Evolutionary conservation across 2,888 invertebrate species (phyloP).

Genomic region (Synanthedon tipuliformis): DNA sequence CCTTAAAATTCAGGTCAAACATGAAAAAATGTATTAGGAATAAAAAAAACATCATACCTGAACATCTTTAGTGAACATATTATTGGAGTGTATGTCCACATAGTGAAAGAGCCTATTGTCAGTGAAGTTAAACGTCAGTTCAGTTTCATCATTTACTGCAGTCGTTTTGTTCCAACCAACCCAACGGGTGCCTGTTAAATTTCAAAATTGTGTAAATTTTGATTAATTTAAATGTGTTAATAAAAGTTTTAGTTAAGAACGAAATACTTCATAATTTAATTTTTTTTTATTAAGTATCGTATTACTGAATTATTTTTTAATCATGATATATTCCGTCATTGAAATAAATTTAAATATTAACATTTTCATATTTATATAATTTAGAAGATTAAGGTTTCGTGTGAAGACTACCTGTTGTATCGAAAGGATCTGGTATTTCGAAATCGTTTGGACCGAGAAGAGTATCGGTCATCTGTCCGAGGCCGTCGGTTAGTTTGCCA

Average conservation of each 20-base stretch:
- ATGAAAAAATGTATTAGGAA: too few species aligned
- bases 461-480: slow-evolving; percentile 87
- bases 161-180: slow-evolving; percentile 87
- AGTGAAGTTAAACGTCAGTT: slow-evolving; percentile 85
- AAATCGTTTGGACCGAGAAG: slow-evolving; percentile 76
- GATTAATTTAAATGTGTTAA: not conserved
- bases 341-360: too few species aligned
- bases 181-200: slow-evolving; percentile 75
- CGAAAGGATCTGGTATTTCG: slow-evolving; percentile 69
- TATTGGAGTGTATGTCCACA: slow-evolving; percentile 81
- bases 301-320: too few species aligned
- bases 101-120: slow-evolving; percentile 78
- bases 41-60: slow-evolving; percentile 59
- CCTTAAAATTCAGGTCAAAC: too few species aligned
- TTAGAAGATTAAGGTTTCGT: not conserved
- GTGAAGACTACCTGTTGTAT: slow-evolving; percentile 60
- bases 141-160: slow-evolving; percentile 71
- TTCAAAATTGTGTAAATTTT: not conserved
- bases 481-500: slow-evolving; percentile 72
- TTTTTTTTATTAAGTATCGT: too few species aligned
- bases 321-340: too few species aligned
- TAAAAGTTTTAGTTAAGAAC: not conserved
- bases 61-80: slow-evolving; percentile 83
- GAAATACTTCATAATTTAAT: not conserved
- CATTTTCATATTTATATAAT: too few species aligned